Evolutionary conservation across 2,888 invertebrate genomes (phyloP).

Genomic region (Crocallis elinguaria): DNA sequence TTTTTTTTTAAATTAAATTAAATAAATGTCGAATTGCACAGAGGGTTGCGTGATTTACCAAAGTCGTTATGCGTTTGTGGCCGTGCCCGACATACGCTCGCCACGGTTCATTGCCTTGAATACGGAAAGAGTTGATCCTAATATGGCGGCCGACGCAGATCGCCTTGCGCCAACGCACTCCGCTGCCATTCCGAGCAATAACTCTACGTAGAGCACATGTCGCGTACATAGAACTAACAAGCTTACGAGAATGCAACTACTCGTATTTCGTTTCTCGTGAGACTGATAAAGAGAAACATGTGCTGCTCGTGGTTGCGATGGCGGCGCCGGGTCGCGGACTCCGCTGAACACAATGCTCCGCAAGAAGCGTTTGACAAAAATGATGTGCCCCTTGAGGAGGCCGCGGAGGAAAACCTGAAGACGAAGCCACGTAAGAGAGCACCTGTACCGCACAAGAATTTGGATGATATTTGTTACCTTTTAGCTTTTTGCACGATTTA

Average conservation of each 20-base stretch:
- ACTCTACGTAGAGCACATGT: conserved; percentile 65
- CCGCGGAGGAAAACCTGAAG: conserved; percentile 51
- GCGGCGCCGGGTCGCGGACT: conserved; percentile 72
- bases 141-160: conserved; percentile 74
- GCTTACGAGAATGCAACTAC: conserved; percentile 27
- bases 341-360: conserved; percentile 54
- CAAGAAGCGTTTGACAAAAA: conserved; percentile 66
- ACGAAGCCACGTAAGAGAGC: conserved; percentile 70
- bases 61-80: conserved; percentile 28
- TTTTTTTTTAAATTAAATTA: conserved; percentile 4
- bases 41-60: conserved; percentile 22
- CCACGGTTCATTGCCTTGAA: conserved; percentile 83
- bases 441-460: conserved; percentile 45
- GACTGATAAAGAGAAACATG: conserved; percentile 58
- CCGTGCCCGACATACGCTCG: conserved; percentile 57
- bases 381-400: conserved; percentile 45
- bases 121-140: conserved; percentile 79
- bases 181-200: conserved; percentile 66
- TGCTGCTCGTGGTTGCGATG: conserved; percentile 80
- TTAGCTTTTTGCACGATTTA: conserved; percentile 58
- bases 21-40: conserved; percentile 9
- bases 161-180: conserved; percentile 76
- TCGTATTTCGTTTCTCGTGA: conserved; percentile 41
- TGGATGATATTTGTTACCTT: conserved; percentile 42
- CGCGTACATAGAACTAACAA: conserved; percentile 18